These are phyloP conservation scores for Tychaedon coryphoeus DNA, from an alignment of 2,113 vertebrate species.

Conservation along the genomic window DNA sequence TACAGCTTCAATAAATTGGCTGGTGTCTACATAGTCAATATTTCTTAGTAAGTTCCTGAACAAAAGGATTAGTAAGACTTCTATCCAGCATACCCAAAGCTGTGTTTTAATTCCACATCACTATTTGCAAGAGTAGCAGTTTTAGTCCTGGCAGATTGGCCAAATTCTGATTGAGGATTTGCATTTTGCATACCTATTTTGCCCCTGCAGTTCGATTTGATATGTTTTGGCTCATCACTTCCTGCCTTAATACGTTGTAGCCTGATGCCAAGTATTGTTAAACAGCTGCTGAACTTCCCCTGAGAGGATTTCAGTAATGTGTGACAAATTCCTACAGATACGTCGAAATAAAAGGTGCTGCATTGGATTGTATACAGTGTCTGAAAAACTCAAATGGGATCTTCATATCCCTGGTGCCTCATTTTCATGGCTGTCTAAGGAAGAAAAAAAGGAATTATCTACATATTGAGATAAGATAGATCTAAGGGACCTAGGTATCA, in stretches of 20 bases:
- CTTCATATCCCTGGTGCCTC: not conserved
- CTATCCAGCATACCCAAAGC: not conserved
- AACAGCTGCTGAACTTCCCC: conserved; percentile 40
- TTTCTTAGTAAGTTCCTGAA: conserved; percentile 18
- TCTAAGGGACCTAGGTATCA: not conserved
- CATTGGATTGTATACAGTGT: not conserved
- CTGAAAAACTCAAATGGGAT: not conserved
- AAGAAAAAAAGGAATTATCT: not conserved
- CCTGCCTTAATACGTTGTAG: conserved; percentile 16
- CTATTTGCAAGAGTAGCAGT: conserved; percentile 10
- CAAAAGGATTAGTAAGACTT: conserved; percentile 25
- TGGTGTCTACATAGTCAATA: conserved; percentile 31
- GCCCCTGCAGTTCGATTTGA: conserved; percentile 36
- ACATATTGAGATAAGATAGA: not conserved
- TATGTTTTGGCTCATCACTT: conserved; percentile 64
- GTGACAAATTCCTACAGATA: conserved; percentile 42
- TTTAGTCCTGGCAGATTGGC: conserved; percentile 10
- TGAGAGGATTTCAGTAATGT: conserved; percentile 32
- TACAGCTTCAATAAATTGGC: conserved; percentile 33
- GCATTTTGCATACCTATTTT: conserved; percentile 49
- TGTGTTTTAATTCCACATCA: conserved; percentile 22
- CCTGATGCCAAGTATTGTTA: conserved; percentile 42
- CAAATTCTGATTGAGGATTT: conserved; percentile 41
- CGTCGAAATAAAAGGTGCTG: not conserved
- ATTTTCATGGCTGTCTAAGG: not conserved